Conservation (phyloP, 2,797 vertebrate species). For the Karalla daura region DNA sequence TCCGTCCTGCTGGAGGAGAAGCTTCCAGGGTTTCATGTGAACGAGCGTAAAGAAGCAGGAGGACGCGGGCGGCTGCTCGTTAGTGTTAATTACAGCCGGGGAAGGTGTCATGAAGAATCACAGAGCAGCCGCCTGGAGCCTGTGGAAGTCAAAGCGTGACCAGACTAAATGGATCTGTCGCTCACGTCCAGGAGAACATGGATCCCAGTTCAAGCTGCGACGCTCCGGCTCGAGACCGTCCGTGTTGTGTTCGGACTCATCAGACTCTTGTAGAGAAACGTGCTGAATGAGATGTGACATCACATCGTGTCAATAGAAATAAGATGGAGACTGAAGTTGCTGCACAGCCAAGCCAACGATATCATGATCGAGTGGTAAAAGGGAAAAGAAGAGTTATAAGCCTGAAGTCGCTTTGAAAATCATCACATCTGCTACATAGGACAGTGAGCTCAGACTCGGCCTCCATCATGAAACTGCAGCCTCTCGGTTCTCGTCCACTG, state of each 20-base stretch:
- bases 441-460: too few relatives aligned
- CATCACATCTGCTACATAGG: too few relatives aligned
- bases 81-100: slow-evolving; percentile 47
- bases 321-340: too few relatives aligned
- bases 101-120: slow-evolving; percentile 35
- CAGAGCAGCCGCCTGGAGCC: slow-evolving; percentile 3
- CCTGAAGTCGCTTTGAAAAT: too few relatives aligned
- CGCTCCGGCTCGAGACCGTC: slow-evolving; percentile 4
- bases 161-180: slow-evolving; percentile 31
- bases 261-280: too few relatives aligned
- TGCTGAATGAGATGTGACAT: too few relatives aligned
- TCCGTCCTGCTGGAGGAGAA: slow-evolving; percentile 37
- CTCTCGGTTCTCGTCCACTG: slow-evolving; percentile 20
- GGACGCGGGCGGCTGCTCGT: slow-evolving; percentile 19
- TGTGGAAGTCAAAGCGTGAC: slow-evolving; percentile 13
- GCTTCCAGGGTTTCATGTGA: slow-evolving; percentile 45
- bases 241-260: neutral
- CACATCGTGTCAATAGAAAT: too few relatives aligned
- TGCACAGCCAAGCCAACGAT: too few relatives aligned
- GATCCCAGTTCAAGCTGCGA: slow-evolving; percentile 1
- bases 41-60: slow-evolving; percentile 38
- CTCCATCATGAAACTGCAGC: neutral
- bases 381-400: too few relatives aligned
- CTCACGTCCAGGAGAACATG: slow-evolving; percentile 17
- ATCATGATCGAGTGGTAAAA: too few relatives aligned